Evolutionary conservation across 2,888 invertebrate species (phyloP).

Genomic region (Cylindroiulus punctatus): DNA sequence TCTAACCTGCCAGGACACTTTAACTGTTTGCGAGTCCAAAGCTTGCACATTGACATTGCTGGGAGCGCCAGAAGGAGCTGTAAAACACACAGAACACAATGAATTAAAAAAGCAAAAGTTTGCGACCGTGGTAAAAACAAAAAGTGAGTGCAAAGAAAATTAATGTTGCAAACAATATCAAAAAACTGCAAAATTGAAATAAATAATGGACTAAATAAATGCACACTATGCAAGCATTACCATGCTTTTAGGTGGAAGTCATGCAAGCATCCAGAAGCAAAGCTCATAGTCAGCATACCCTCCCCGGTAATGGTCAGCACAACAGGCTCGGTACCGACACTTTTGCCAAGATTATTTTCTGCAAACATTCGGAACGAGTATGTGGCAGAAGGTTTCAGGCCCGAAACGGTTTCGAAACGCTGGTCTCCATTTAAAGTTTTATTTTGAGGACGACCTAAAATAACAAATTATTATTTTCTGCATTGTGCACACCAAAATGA

Average conservation of each 20-base stretch:
- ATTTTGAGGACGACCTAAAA: not conserved
- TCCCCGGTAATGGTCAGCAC: slow-evolving; percentile 55
- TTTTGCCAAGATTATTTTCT: slow-evolving; percentile 53
- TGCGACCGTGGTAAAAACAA: not conserved
- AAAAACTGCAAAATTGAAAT: slow-evolving; percentile 34
- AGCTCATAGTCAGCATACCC: slow-evolving; percentile 52
- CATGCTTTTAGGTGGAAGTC: slow-evolving; percentile 47
- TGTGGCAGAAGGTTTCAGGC: slow-evolving; percentile 53
- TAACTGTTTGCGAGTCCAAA: slow-evolving; percentile 55
- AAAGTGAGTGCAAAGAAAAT: slow-evolving; percentile 1
- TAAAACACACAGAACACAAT: slow-evolving; percentile 44
- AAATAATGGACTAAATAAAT: slow-evolving; percentile 20
- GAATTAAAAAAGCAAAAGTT: slow-evolving; percentile 37
- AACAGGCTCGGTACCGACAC: slow-evolving; percentile 13
- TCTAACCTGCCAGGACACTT: slow-evolving; percentile 57
- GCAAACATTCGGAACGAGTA: slow-evolving; percentile 54
- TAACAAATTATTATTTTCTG: no score
- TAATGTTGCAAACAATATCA: not conserved
- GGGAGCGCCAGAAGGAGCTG: slow-evolving; percentile 56
- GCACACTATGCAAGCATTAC: slow-evolving; percentile 39
- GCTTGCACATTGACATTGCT: slow-evolving; percentile 56
- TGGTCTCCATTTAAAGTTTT: slow-evolving; percentile 46
- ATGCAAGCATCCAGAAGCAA: slow-evolving; percentile 50
- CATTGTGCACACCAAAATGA: no score
- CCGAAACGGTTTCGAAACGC: slow-evolving; percentile 13